These are phyloP conservation scores for Orussus abietinus DNA, from an alignment of 1,140 invertebrate genomes.

Conservation along the genomic window DNA sequence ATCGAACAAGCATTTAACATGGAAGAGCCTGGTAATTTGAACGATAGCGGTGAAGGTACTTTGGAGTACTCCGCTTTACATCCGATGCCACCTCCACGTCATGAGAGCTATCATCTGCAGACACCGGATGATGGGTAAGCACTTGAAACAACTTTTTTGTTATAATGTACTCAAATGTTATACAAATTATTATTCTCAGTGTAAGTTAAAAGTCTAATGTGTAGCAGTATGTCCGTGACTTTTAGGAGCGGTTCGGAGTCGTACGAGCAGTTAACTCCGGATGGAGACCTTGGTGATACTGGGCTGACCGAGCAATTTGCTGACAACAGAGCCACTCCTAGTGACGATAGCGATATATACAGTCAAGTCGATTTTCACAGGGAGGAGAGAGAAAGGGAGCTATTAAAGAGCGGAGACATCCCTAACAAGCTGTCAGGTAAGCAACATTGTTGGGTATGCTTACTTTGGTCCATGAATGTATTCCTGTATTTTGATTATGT, in stretches of 20 bases:
- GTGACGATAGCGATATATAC: conserved; percentile 70
- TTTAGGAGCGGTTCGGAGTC: conserved; percentile 75
- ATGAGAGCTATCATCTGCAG: conserved; percentile 66
- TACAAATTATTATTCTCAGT: conserved; percentile 8
- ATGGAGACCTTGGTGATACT: conserved; percentile 53
- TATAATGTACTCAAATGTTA: conserved; percentile 4
- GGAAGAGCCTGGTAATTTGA: conserved; percentile 68
- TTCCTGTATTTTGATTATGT: too few relatives aligned
- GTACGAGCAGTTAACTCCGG: conserved; percentile 72
- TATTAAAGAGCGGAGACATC: conserved; percentile 42
- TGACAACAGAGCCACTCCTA: conserved; percentile 52
- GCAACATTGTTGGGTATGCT: conserved; percentile 6
- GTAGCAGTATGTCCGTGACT: conserved; percentile 55
- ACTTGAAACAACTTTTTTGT: neutral
- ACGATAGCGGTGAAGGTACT: conserved; percentile 68
- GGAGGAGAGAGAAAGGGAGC: conserved; percentile 46
- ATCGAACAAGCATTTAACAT: conserved; percentile 90
- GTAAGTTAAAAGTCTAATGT: conserved; percentile 44
- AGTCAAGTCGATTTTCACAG: conserved; percentile 57
- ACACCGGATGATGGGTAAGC: conserved; percentile 62
- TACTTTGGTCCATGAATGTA: too few relatives aligned
- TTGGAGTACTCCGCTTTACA: conserved; percentile 63
- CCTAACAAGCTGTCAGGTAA: conserved; percentile 47
- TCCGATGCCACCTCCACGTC: conserved; percentile 65
- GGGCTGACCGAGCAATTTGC: conserved; percentile 52